Evolutionary conservation across 2,797 vertebrate species (phyloP).

Genomic region (Iguana delicatissima): DNA sequence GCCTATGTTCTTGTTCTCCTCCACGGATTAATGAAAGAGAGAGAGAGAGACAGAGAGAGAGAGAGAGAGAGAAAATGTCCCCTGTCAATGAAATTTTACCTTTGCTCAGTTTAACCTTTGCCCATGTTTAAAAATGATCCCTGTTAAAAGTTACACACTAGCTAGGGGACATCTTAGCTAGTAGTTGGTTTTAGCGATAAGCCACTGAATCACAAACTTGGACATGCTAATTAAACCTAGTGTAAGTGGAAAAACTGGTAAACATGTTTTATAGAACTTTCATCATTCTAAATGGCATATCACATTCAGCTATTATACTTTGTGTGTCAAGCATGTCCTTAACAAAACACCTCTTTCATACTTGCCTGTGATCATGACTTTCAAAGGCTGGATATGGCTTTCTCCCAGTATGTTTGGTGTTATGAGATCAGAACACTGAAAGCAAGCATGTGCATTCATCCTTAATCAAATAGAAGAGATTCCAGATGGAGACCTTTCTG

Average conservation of each 20-base stretch:
- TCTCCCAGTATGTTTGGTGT: not conserved
- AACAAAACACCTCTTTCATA: conserved; percentile 16
- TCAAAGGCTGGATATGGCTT: conserved; percentile 28
- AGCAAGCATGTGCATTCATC: conserved; percentile 11
- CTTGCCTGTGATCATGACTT: conserved; percentile 13
- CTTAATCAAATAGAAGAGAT: conserved; percentile 36
- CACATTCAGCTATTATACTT: not conserved
- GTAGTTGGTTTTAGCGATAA: not conserved
- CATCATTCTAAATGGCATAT: not conserved
- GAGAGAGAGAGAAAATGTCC: not conserved
- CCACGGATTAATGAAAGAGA: not conserved
- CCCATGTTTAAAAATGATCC: not conserved
- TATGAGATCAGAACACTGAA: conserved; percentile 23
- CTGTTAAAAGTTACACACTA: not conserved
- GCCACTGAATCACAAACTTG: not conserved
- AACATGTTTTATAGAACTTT: conserved; percentile 24
- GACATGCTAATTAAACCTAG: not conserved
- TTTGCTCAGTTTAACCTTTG: not conserved
- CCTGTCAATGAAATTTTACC: not conserved
- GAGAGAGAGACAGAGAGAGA: not conserved
- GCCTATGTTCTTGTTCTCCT: not conserved
- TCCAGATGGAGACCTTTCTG: conserved; percentile 11
- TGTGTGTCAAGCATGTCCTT: conserved; percentile 15
- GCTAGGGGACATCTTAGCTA: not conserved
- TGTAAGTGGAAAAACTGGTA: not conserved